phyloP scores from a whole-genome alignment of 2,888 invertebrate species.

The Kuschelorhynchus macadamiae region DNA sequence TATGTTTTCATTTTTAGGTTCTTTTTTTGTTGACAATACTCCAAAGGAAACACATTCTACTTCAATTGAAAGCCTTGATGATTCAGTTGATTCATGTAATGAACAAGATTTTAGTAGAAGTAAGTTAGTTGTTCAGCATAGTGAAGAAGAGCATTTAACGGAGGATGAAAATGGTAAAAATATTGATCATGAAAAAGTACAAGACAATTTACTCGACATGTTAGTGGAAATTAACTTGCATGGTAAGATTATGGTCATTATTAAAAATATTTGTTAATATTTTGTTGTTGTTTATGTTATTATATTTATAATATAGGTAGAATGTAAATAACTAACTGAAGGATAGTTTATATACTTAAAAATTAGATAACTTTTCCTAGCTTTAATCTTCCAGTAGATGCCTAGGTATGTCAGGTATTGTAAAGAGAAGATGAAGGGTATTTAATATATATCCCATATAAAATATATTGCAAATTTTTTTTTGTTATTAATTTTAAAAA shows the following conservation, averaged over 20 bases:
- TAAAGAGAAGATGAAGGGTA: no score
- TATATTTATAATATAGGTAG: no score
- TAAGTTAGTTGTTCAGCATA: constrained; percentile 75
- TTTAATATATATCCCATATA: no score
- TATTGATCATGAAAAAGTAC: constrained; percentile 25
- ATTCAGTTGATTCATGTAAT: constrained; percentile 71
- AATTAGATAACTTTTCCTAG: no score
- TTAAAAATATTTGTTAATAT: background rate
- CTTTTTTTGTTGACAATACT: constrained; percentile 71
- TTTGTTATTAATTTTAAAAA: no score
- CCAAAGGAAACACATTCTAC: constrained; percentile 47
- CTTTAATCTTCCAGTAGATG: no score
- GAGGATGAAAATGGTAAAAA: constrained; percentile 23
- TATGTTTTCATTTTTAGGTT: constrained; percentile 68
- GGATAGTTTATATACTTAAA: no score
- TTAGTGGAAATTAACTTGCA: constrained; percentile 31
- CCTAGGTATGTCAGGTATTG: no score
- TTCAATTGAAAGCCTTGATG: constrained; percentile 71
- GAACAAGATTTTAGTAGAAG: constrained; percentile 74
- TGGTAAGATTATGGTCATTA: constrained; percentile 14
- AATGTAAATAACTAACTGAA: no score
- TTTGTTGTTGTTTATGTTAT: no score
- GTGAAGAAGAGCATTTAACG: constrained; percentile 60
- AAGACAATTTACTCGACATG: constrained; percentile 24
- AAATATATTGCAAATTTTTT: no score